Evolutionary conservation across 2,888 invertebrate genomes (phyloP), one percentile per base, ranked within the genome.

Genomic region (Iphiclides podalirius): DNA sequence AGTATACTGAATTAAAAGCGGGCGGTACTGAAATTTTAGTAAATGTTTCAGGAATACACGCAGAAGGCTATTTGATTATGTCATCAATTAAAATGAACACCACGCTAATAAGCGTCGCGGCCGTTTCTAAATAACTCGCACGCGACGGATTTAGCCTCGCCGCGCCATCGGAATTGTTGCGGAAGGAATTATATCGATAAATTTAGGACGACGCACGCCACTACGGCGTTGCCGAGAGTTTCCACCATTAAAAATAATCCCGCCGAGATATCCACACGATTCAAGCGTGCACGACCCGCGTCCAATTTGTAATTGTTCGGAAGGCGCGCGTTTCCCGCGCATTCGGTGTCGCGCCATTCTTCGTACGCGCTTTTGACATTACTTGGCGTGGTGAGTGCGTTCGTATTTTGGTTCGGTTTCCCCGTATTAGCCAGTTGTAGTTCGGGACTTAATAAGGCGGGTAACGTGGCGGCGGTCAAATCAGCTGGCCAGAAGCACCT

Each of bases 331-430:
- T n/a, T n/a, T n/a, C n/a, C n/a, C n/a, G n/a, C n/a, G n/a, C n/a
- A n/a, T n/a, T n/a, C n/a, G n/a, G n/a, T n/a, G n/a, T n/a, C n/a
- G n/a, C n/a, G n/a, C n/a, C 31, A 37, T 17, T 15, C 28, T 6
- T 7, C 17, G 39, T 38, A 42, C 33, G 8, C 8, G 26, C 9
- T 11, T 6, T 12, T 35, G 50, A 45, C 46, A 60, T 63, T 46
- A 52, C 55, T 7, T 26, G 49, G 6, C 34, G 38, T 40, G 36
- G 55, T 64, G 61, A 63, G 59, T 59, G 57, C 53, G 50, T 41
- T n/a, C 13, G 48, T 63, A 61, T 60, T 64, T 60, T 51, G 11
- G 60, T 41, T 8, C 44, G 47, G 45, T 52, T 53, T 55, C 54
- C 52, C 52, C 40, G 47, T 14, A 28, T 26, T 2, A 26, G 26